Evolutionary conservation across 2,797 vertebrate genomes (phyloP).

Genomic region (Macropodus opercularis): DNA sequence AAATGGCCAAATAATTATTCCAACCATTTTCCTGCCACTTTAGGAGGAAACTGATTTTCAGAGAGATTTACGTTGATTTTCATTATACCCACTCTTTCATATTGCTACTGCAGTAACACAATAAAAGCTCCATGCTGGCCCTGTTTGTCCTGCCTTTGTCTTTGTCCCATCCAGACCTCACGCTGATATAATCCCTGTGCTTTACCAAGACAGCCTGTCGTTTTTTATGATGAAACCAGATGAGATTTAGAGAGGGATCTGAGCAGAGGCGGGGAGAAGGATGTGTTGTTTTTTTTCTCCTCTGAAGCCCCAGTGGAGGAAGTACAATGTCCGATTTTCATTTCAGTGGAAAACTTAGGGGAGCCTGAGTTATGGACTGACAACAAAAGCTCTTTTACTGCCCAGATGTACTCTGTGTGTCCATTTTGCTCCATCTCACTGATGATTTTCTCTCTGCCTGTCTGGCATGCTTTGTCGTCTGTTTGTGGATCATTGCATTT

Average conservation of each 20-base stretch:
- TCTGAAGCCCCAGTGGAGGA: conserved; percentile 44
- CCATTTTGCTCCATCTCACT: conserved; percentile 42
- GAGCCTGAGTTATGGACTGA: conserved; percentile 68
- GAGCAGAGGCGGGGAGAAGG: conserved; percentile 53
- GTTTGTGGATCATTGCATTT: conserved; percentile 23
- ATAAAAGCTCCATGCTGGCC: conserved; percentile 21
- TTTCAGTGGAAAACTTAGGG: conserved; percentile 67
- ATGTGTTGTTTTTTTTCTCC: conserved; percentile 62
- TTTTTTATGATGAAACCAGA: conserved; percentile 75
- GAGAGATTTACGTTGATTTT: conserved; percentile 24
- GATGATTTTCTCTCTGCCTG: conserved; percentile 40
- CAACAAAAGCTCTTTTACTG: conserved; percentile 58
- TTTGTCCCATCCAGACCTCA: conserved; percentile 49
- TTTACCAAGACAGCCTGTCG: conserved; percentile 63
- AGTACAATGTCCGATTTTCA: conserved; percentile 67
- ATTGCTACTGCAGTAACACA: conserved; percentile 26
- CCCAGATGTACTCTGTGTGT: conserved; percentile 56
- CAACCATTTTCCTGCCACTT: background rate
- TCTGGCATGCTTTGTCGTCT: conserved; percentile 41
- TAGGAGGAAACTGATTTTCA: conserved; percentile 2
- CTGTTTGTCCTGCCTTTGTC: conserved; percentile 56
- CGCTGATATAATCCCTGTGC: conserved; percentile 62
- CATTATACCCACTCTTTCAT: too few relatives aligned
- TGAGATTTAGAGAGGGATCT: conserved; percentile 73
- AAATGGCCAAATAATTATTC: background rate